These are phyloP conservation scores for Grammomys dolichurus DNA, from an alignment of 2,113 vertebrate genomes.

Conservation along the genomic window DNA sequence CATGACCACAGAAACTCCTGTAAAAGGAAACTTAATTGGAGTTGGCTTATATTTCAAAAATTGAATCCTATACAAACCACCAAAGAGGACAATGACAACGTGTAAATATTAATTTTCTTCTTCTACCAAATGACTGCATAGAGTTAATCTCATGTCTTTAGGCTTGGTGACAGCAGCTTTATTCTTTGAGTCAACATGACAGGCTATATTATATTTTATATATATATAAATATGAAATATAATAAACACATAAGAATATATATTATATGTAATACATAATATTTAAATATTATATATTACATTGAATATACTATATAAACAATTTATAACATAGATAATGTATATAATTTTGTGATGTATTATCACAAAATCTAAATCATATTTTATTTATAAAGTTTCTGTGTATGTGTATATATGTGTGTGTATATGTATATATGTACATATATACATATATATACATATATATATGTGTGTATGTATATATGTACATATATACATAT, in stretches of 20 bases:
- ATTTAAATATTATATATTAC: too few relatives aligned
- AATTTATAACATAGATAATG: too few relatives aligned
- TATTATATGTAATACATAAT: too few relatives aligned
- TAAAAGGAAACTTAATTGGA: neutral
- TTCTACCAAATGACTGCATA: neutral
- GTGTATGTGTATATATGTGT: neutral
- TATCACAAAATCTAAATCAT: neutral
- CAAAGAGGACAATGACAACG: neutral
- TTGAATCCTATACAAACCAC: neutral
- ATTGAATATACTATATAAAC: too few relatives aligned
- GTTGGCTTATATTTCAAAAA: neutral
- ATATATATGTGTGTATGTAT: neutral
- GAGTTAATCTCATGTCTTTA: neutral
- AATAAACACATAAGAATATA: too few relatives aligned
- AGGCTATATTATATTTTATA: neutral
- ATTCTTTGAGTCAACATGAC: too few relatives aligned
- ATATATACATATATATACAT: too few relatives aligned
- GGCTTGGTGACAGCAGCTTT: neutral
- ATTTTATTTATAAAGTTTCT: neutral
- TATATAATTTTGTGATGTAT: neutral
- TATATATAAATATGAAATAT: neutral
- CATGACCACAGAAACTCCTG: neutral
- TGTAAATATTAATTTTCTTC: neutral
- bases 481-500: too few relatives aligned
- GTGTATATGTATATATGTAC: too few relatives aligned